Base-by-base conservation (phyloP, 2,113 vertebrate species). In the Passer montanus region DNA sequence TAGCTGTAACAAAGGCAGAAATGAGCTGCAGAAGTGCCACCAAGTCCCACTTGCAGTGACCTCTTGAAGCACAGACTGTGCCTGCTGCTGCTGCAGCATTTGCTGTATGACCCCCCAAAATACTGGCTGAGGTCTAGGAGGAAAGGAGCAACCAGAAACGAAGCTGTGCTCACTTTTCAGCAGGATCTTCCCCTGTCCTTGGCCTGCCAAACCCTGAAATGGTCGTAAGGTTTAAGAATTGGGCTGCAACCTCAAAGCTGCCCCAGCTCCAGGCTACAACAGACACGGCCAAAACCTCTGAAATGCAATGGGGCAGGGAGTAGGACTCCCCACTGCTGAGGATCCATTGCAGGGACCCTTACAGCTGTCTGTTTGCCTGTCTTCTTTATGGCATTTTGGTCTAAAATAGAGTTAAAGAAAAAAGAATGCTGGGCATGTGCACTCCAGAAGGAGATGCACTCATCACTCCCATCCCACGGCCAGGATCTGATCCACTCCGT, bases 401-500 rank as follows among this genome's bases (percentile, higher is more conserved):
- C 67, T 63, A 46, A 89, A 77, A 63, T 39, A n/a, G 39, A 41
- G 39, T 2, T 9, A 47, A 67, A 56, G 44, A 49, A 53, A 79
- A 83, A 67, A n/a, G 10, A 37, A 3, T 33, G 15, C 19, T 59
- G 47, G 27, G 22, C 12, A 53, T 4, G 12, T 56, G 41, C 9
- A 28, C 19, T 55, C 47, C 15, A 55, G 64, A 70, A 75, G 72
- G 49, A 70, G 28, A 35, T 2, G 5, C 2, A 12, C 11, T 72
- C 49, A 37, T 7, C 35, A n/a, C 23, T 69, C 46, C 41, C 33
- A n/a, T 62, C 26, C 72, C 0, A 0, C 86, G 62, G 37, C n/a
- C 58, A n/a, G n/a, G 31, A 46, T 17, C 31, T 46, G 41, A 66
- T 30, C 11, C 22, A 11, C 24, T 44, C 30, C 6, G 1, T 16